Conservation (phyloP, 1,140 invertebrate species). For the Lanistes nyassanus region DNA sequence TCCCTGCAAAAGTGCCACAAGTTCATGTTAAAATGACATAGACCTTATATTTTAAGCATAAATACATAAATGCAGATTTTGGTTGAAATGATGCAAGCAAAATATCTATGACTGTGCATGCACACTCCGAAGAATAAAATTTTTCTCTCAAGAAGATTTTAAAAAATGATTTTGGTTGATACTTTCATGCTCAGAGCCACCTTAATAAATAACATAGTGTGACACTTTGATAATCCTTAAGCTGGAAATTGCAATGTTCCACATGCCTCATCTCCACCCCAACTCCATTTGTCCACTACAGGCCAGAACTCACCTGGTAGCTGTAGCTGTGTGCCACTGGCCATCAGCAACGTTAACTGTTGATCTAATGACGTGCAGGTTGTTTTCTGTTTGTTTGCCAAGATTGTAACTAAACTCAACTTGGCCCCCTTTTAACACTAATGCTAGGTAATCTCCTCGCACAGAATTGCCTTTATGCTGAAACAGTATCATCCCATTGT, state of each 20-base stretch:
- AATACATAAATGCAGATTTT: no score
- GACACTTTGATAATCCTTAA: neutral
- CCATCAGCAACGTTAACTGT: slow-evolving; percentile 78
- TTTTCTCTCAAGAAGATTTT: no score
- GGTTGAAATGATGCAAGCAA: no score
- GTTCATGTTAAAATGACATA: neutral
- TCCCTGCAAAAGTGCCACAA: slow-evolving; percentile 68
- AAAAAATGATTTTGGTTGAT: no score
- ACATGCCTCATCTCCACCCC: neutral
- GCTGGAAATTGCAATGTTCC: slow-evolving; percentile 1
- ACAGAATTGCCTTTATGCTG: slow-evolving; percentile 71
- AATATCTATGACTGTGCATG: no score
- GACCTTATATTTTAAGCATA: no score
- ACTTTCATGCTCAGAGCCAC: neutral
- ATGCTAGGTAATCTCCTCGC: slow-evolving; percentile 72
- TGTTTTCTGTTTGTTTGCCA: slow-evolving; percentile 69
- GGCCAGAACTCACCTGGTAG: slow-evolving; percentile 52
- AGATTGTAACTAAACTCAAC: slow-evolving; percentile 76
- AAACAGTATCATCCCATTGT: slow-evolving; percentile 78
- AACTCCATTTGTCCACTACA: no score
- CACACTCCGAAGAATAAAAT: no score
- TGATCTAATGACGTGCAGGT: slow-evolving; percentile 71
- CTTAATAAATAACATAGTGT: neutral
- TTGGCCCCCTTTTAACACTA: slow-evolving; percentile 74
- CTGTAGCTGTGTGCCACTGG: slow-evolving; percentile 77